Evolutionary conservation across 2,113 vertebrate genomes (phyloP).

Genomic region (Ciconia maguari): DNA sequence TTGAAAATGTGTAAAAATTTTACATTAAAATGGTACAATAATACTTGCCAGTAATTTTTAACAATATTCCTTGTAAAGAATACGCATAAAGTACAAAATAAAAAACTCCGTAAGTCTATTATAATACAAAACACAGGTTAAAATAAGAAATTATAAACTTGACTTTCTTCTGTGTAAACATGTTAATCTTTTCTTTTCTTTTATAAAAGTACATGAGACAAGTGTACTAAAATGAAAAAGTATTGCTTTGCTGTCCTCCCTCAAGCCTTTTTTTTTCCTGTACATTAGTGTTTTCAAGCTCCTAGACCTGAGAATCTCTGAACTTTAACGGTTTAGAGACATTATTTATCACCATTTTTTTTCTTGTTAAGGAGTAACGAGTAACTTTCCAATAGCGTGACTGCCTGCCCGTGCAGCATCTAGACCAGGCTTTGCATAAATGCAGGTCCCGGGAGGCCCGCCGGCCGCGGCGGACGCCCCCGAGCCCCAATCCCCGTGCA

Average conservation of each 20-base stretch:
- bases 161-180: conserved; percentile 80
- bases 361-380: background rate
- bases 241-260: conserved; percentile 65
- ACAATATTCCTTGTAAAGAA: conserved; percentile 93
- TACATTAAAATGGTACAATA: conserved; percentile 93
- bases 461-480: background rate
- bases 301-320: conserved; percentile 76
- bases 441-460: conserved; percentile 47
- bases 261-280: conserved; percentile 35
- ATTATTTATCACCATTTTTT: background rate
- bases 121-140: conserved; percentile 93
- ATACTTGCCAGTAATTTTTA: conserved; percentile 87
- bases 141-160: conserved; percentile 77
- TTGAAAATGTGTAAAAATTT: conserved; percentile 90
- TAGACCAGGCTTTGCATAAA: conserved; percentile 74
- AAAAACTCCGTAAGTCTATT: conserved; percentile 73
- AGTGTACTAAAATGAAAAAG: conserved; percentile 66
- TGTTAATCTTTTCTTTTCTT: conserved; percentile 59
- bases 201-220: conserved; percentile 72
- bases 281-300: conserved; percentile 46
- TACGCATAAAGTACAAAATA: conserved; percentile 85
- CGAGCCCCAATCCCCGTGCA: conserved; percentile 33
- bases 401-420: background rate
- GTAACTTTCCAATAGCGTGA: conserved; percentile 6
- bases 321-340: conserved; percentile 57